Evolutionary conservation across 1,140 invertebrate species (phyloP), one percentile per base, ranked within the genome.

Genomic region (Listronotus bonariensis): DNA sequence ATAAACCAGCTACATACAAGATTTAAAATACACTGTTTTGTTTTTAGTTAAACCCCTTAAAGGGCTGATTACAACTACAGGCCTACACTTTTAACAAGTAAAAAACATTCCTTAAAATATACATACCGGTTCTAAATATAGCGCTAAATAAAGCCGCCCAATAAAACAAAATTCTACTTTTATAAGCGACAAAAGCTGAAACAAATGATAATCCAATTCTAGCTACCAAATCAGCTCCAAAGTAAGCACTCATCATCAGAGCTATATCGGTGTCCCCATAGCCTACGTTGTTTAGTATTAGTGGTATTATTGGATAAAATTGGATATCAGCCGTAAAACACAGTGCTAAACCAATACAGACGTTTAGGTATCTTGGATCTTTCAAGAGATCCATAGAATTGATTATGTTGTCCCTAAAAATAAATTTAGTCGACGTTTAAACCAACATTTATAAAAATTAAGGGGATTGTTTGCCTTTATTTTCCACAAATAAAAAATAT

Each of bases 131-230:
- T 15, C 32, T 17, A 15, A 54, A 54, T 36, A 54, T 38, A 31
- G n/a, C 26, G 17, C 52, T 54, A 1, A 54, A 54, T 5, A 54
- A 38, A 11, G 52, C 46, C 1, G 7, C 52, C 26, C 31, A 34
- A 31, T 54, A 54, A 54, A 54, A 54, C 14, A 38, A 38, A n/a
- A n/a, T 54, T 38, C 52, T 54, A 31, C 52, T 54, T 7, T 54
- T 41, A 31, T 40, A 54, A 14, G 34, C 12, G 0, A 54, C 11
- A 17, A 34, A 38, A 1, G 14, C 34, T 26, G 52, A 54, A 40
- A 54, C 6, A 7, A 54, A 1, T 6, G 52, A 54, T 11, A 54
- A 31, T 9, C n/a, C 15, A 40, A 54, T 38, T 38, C 52, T 54
- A 31, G 52, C 34, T 1, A 20, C 26, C 26, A 54, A 38, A 54